Base-by-base conservation (phyloP, 2,113 vertebrate genomes). In the Chamaetylas fuelleborni region DNA sequence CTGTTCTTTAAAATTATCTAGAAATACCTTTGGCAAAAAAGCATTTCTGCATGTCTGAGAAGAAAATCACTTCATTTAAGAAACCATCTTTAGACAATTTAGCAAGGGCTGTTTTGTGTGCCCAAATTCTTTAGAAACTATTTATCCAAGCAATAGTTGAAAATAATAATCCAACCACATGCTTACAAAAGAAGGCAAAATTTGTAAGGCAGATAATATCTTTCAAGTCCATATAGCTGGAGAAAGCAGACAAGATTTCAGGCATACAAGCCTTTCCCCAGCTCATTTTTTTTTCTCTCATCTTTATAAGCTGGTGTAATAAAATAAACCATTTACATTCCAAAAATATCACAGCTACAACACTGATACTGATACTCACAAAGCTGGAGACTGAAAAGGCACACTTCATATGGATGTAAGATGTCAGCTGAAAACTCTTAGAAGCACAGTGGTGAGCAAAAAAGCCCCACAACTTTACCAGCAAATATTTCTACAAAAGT, bases 171-270 rank as follows among this genome's bases (percentile, higher is more conserved):
- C 72, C 57, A 74, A 64, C 42, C 71, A 50, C 76, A 72, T 62
- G 80, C 72, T 85, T 92, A 58, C 38, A 93, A 77, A 90, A 11
- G 34, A 66, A 90, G 72, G 82, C 50, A 84, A 93, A 58, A 86
- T 83, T 93, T 91, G 33, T 26, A 45, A 81, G 66, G 60, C 36
- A 83, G 62, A 77, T 60, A 85, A 6, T 64, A 34, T 58, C 67
- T 90, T 96, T 92, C 50, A 92, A 73, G 71, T 62, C 45, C 2
- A 0, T 78, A 62, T 34, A 90, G 65, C 67, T 86, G 38, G 69
- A 89, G 90, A 89, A 92, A 94, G 51, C 62, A 95, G 57, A 76
- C n/a, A 82, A 70, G 53, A 8, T 95, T 87, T 82, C 66, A 88
- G 42, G 54, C 70, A 50, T 18, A 70, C 31, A 77, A 83, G 20